Percentiles rank a stretch among this genome's conserved stretches.
These are phyloP conservation scores for Penaeus indicus DNA, from an alignment of 1,140 invertebrate genomes.

Conservation along the genomic window DNA sequence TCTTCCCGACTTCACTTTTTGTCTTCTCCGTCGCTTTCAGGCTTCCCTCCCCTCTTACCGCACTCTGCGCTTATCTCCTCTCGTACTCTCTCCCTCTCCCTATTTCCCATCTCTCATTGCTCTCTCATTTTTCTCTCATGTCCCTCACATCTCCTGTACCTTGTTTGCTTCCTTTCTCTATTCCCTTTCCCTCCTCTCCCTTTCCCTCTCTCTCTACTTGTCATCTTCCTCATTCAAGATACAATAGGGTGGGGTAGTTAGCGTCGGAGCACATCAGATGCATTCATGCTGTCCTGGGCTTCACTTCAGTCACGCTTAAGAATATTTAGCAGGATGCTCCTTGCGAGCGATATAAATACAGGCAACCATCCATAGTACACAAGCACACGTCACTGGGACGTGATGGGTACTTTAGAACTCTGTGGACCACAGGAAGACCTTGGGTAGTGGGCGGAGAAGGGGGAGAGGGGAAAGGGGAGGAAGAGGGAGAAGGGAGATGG, in stretches of 20 bases:
- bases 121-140: background rate
- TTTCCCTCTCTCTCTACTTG: background rate
- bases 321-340: too few species aligned
- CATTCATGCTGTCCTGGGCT: too few species aligned
- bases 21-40: too few species aligned
- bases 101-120: background rate
- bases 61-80: background rate
- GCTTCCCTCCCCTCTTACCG: too few species aligned
- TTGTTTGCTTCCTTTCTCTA: background rate
- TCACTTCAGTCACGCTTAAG: too few species aligned
- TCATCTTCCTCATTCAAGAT: constrained; percentile 35
- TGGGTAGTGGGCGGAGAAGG: background rate
- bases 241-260: too few species aligned
- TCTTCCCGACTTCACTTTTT: background rate
- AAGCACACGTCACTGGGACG: too few species aligned
- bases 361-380: too few species aligned
- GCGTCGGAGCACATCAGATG: too few species aligned
- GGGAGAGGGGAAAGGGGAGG: background rate
- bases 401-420: too few species aligned
- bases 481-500: background rate
- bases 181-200: background rate
- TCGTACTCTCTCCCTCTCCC: background rate
- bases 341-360: too few species aligned
- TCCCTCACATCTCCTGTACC: background rate
- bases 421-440: too few species aligned